Percentiles rank a stretch among this genome's conserved stretches.
These are phyloP conservation scores for Sebastes elongatus DNA, from an alignment of 2,797 vertebrate genomes.

Conservation along the genomic window DNA sequence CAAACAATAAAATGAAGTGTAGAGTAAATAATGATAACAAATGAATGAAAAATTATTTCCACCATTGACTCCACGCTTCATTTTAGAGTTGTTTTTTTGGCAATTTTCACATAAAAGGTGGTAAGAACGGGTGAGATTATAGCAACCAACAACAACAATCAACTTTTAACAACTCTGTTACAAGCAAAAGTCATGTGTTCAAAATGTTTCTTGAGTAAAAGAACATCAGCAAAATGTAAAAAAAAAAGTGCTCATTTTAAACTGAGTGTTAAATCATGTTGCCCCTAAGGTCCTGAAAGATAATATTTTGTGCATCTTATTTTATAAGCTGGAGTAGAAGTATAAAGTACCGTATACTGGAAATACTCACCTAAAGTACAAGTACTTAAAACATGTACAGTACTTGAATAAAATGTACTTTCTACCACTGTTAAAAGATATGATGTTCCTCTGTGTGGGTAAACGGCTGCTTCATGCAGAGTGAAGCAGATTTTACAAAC, in stretches of 20 bases:
- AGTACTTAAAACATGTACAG: too few species aligned
- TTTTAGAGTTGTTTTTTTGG: not conserved
- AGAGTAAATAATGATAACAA: not conserved
- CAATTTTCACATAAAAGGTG: not conserved
- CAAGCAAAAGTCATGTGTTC: not conserved
- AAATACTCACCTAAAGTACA: too few species aligned
- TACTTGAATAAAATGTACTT: not conserved
- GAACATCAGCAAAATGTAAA: not conserved
- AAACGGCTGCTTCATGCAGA: not conserved
- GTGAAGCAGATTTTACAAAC: not conserved
- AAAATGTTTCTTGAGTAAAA: not conserved
- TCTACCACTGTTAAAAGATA: not conserved
- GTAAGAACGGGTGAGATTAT: not conserved
- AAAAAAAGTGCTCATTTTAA: not conserved
- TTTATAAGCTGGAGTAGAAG: too few species aligned
- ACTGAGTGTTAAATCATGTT: not conserved
- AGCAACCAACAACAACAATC: too few species aligned
- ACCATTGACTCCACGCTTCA: not conserved
- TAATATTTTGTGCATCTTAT: not conserved
- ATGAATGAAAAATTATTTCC: fast-evolving
- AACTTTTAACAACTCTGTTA: not conserved
- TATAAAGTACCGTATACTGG: not conserved
- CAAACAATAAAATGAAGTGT: not conserved
- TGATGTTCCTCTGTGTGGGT: not conserved
- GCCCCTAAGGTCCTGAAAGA: not conserved